These are phyloP conservation scores for Stomorhina lunata DNA, from an alignment of 2,888 invertebrate species.

Conservation along the genomic window DNA sequence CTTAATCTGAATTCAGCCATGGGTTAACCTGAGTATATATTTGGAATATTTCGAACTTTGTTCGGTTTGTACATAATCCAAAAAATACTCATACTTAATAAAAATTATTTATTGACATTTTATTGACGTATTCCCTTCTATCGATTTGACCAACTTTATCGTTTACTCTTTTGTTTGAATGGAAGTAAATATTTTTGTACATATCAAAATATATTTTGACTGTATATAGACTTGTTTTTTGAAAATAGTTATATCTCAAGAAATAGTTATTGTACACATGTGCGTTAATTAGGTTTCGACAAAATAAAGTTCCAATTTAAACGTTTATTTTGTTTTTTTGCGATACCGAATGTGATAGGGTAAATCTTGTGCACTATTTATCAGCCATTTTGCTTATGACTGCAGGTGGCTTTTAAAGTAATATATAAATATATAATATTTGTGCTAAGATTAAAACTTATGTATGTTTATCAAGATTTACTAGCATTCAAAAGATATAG, in stretches of 20 bases:
- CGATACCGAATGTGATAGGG: too few species aligned
- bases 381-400: too few species aligned
- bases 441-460: too few species aligned
- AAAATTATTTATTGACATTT: background rate
- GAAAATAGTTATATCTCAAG: background rate
- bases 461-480: too few species aligned
- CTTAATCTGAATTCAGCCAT: background rate
- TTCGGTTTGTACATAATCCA: conserved; percentile 10
- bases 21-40: background rate
- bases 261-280: background rate
- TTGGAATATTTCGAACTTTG: conserved; percentile 22
- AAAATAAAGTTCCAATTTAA: background rate
- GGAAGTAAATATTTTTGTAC: background rate
- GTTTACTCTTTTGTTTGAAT: background rate
- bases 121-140: background rate
- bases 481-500: too few species aligned
- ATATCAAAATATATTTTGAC: background rate
- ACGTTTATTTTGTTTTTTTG: background rate
- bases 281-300: conserved; percentile 5
- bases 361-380: too few species aligned
- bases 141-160: background rate
- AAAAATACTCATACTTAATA: too few species aligned
- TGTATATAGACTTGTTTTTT: too few species aligned
- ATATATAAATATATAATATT: too few species aligned
- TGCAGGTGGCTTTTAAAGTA: too few species aligned